Base-by-base conservation (phyloP, 2,888 invertebrate species). In the Furcula furcula region DNA sequence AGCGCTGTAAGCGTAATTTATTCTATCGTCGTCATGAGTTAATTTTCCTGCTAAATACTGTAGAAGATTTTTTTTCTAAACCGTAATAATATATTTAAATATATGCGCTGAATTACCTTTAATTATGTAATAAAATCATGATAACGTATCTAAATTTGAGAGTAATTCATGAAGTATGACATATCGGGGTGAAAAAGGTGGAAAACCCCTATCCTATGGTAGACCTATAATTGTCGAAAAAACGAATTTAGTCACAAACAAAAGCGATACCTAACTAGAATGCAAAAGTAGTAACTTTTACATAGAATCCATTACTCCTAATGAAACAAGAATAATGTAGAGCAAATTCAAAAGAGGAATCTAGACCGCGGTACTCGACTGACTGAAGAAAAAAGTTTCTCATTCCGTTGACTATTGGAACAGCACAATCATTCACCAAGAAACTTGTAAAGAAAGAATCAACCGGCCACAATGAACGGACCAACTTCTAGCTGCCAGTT, bases 401-500 rank as follows among this genome's bases (percentile, higher is more conserved):
- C 71, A 74, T 74, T 72, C 67, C 67, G 54, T 45, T 47, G 55
- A 62, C 73, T 76, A 87, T 84, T 81, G 85, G 76, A 82, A 82
- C 80, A 83, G 82, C 83, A 84, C 85, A 87, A 87, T 87, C 85
- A 86, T 85, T 84, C 85, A 76, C 57, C 53, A 60, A 63, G 67
- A 68, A 81, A 81, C 65, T 76, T 70, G 61, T 65, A 60, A 57
- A 71, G 60, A 69, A 77, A 74, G 80, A 85, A 84, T 84, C 85
- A 80, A 75, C 76, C 74, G 71, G 75, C 80, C 82, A 86, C 87
- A 87, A 87, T 88, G 87, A 86, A 76, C 74, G 75, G 77, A 76
- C 78, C 69, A 84, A 84, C 73, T 81, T 80, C 78, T 76, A 77
- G 75, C 81, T 79, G 85, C 87, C 87, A 86, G 87, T 88, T 88